phyloP scores from a whole-genome alignment of 2,113 vertebrate genomes.

The Ailuropoda melanoleuca region DNA sequence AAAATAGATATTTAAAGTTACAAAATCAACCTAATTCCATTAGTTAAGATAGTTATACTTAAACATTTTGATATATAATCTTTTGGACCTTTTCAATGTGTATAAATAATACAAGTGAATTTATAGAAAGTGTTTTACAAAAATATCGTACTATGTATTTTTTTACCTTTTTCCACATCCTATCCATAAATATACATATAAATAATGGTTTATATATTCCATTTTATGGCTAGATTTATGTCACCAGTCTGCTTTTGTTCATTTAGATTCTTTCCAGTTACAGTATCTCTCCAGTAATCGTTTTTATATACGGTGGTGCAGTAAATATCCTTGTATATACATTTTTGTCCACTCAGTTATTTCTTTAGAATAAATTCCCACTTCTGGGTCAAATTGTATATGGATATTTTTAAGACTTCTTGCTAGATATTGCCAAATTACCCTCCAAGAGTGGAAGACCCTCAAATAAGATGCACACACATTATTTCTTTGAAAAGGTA shows the following conservation, averaged over 20 bases:
- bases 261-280: background rate
- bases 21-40: background rate
- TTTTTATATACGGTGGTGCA: background rate
- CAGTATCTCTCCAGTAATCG: background rate
- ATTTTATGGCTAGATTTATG: background rate
- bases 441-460: background rate
- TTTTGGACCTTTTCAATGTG: background rate
- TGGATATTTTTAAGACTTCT: slow-evolving; percentile 1
- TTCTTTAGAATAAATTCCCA: background rate
- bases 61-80: background rate
- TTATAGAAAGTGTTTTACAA: background rate
- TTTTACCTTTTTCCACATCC: background rate
- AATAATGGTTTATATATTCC: slow-evolving; percentile 18
- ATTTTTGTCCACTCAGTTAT: slow-evolving; percentile 17
- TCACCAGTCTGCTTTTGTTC: background rate
- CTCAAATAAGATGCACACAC: background rate
- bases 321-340: background rate
- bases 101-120: slow-evolving; percentile 23
- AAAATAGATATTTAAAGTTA: slow-evolving; percentile 38
- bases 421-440: background rate
- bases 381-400: background rate
- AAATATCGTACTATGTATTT: background rate
- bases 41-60: background rate
- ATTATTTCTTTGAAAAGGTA: background rate
- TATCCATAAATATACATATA: background rate